Evolutionary conservation across 2,888 invertebrate genomes (phyloP).

Genomic region (Barypeithes pellucidus): DNA sequence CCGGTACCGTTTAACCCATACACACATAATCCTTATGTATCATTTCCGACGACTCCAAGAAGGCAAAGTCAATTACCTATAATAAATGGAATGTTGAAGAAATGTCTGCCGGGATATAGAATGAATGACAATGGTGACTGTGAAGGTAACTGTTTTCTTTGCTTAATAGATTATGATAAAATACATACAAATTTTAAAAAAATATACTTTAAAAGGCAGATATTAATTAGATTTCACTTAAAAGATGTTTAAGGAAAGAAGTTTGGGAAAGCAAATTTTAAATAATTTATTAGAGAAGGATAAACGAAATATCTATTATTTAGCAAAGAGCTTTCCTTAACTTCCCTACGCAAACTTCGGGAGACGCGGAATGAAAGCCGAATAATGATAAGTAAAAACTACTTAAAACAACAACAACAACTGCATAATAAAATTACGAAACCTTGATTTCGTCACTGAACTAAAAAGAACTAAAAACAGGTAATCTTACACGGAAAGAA

Average conservation of each 20-base stretch:
- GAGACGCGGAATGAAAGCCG: not conserved
- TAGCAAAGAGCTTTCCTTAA: constrained; percentile 2
- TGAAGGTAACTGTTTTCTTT: constrained; percentile 72
- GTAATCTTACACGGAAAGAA: too few relatives aligned
- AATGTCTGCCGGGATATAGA: constrained; percentile 76
- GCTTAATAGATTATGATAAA: too few relatives aligned
- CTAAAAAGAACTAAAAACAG: not conserved
- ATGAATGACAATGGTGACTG: constrained; percentile 74
- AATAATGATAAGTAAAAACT: constrained; percentile 4
- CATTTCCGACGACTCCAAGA: constrained; percentile 42
- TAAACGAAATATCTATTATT: constrained; percentile 17
- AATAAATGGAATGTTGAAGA: constrained; percentile 66
- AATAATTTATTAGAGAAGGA: constrained; percentile 25
- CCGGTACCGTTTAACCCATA: constrained; percentile 29
- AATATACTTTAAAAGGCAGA: not conserved
- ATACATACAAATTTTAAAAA: not conserved
- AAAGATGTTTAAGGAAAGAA: constrained; percentile 19
- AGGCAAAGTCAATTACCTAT: constrained; percentile 56
- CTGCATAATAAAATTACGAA: not conserved
- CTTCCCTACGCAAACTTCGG: not conserved
- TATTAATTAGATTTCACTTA: constrained; percentile 14
- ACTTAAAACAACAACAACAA: not conserved
- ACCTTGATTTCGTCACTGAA: too few relatives aligned
- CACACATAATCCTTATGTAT: constrained; percentile 15
- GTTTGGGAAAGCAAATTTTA: constrained; percentile 22